phyloP scores from a whole-genome alignment of 2,797 vertebrate genomes.

The Hydrophis major region DNA sequence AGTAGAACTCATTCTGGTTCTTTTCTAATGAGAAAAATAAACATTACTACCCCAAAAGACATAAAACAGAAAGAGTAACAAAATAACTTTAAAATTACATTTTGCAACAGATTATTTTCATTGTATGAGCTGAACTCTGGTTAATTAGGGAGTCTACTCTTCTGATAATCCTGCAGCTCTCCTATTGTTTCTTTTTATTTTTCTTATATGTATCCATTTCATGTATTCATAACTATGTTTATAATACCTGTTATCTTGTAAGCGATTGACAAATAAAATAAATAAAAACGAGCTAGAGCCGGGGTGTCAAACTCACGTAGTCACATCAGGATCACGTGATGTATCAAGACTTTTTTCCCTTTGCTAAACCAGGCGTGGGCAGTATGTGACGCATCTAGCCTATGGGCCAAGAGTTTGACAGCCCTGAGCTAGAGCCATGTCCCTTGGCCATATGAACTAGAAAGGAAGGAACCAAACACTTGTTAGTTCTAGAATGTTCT shows the following conservation, averaged over 20 bases:
- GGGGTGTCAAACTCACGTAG: too few species aligned
- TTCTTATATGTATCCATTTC: too few species aligned
- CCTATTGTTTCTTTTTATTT: too few species aligned
- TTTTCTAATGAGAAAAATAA: background rate
- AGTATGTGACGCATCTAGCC: too few species aligned
- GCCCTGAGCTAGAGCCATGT: background rate
- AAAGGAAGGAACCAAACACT: background rate
- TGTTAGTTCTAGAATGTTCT: background rate
- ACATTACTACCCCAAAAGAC: background rate
- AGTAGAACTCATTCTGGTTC: background rate
- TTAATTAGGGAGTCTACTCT: background rate
- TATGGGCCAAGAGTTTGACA: too few species aligned
- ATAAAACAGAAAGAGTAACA: background rate
- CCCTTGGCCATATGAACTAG: background rate
- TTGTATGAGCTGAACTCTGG: background rate
- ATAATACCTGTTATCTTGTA: too few species aligned
- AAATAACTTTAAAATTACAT: background rate
- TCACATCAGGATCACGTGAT: too few species aligned
- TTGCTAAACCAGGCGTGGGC: too few species aligned
- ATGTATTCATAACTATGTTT: too few species aligned
- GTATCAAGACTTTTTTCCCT: too few species aligned
- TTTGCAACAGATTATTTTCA: background rate
- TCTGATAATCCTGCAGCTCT: background rate
- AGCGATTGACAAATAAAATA: too few species aligned
- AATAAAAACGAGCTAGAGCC: background rate